These are phyloP conservation scores for Bombycilla garrulus DNA, from an alignment of 2,113 vertebrate species.

Conservation along the genomic window DNA sequence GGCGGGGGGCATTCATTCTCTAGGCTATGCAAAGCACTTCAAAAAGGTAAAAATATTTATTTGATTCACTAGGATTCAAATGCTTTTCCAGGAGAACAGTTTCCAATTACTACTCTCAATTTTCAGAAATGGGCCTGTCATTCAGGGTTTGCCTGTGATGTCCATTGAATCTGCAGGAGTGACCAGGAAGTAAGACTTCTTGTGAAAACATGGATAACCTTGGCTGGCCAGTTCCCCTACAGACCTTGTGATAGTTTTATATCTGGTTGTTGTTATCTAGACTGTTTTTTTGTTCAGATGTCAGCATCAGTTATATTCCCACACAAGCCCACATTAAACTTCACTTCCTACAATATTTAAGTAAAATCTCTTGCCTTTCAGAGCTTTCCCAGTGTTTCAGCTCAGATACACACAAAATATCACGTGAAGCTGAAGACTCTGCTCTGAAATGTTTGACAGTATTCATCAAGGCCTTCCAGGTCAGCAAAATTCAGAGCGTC, in stretches of 20 bases:
- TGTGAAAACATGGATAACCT: background rate
- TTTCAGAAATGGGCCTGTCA: conserved; percentile 1
- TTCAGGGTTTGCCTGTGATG: background rate
- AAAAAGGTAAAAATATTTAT: background rate
- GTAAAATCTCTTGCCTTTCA: background rate
- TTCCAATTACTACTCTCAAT: background rate
- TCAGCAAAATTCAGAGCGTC: background rate
- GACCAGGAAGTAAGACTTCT: background rate
- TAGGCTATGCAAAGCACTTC: background rate
- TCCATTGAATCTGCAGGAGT: background rate
- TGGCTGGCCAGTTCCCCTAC: background rate
- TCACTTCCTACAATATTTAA: background rate
- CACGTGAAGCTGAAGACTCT: background rate
- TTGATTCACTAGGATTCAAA: background rate
- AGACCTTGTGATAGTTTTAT: background rate
- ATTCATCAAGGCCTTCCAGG: background rate
- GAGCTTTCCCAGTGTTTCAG: background rate
- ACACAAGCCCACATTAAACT: background rate
- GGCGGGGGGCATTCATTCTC: background rate
- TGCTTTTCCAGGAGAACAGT: conserved; percentile 1
- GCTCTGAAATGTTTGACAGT: background rate
- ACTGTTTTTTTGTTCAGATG: background rate
- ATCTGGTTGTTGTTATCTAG: background rate
- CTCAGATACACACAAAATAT: background rate
- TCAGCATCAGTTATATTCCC: background rate